A percentile compares a stretch with the other conserved stretches of the same genome.
Conservation (phyloP, 2,113 vertebrate genomes). For the Melierax canorus region DNA sequence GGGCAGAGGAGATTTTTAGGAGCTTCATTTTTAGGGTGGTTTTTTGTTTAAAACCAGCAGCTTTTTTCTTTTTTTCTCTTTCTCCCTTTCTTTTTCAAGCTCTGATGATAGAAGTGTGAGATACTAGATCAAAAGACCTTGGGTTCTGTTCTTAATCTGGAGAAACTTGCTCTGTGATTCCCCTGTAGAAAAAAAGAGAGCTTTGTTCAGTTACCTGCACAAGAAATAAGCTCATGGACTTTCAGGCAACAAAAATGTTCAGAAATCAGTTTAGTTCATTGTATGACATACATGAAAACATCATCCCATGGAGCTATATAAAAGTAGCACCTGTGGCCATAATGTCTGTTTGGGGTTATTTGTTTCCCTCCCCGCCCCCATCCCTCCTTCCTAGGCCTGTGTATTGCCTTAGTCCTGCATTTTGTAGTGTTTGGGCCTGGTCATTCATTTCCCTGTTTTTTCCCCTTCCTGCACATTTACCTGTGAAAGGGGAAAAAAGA, state of each 20-base stretch:
- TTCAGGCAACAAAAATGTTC: background rate
- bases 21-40: background rate
- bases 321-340: background rate
- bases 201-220: background rate
- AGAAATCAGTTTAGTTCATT: background rate
- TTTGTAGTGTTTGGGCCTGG: background rate
- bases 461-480: fast-evolving
- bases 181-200: background rate
- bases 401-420: background rate
- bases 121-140: background rate
- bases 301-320: background rate
- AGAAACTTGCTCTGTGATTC: background rate
- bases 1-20: background rate
- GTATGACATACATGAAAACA: background rate
- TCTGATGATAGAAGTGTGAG: background rate
- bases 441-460: background rate
- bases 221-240: background rate
- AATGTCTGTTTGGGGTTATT: background rate
- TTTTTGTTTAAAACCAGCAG: background rate
- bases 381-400: background rate
- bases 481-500: background rate
- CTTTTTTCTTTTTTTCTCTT: background rate
- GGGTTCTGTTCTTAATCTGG: background rate
- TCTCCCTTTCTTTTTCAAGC: background rate
- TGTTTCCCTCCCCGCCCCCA: fast-evolving